Percentiles rank a stretch among this genome's conserved stretches.
Evolutionary conservation across 35 echinoderm and acorn worm species (phyloP).

Genomic region (Acanthaster planci): DNA sequence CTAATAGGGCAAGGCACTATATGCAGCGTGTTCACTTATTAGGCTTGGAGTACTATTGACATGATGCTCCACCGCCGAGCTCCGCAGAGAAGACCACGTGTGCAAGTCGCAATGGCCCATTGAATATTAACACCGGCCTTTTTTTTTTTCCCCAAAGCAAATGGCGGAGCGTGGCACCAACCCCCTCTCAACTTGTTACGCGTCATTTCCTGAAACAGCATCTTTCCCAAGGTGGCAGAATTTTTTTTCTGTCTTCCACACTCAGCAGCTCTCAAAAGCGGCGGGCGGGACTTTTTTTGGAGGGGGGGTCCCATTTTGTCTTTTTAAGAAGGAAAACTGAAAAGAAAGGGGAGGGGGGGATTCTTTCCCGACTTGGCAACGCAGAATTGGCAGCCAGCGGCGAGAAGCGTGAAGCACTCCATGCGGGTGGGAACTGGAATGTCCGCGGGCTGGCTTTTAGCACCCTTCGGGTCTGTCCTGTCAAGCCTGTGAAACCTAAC

Average conservation of each 20-base stretch:
- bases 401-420: slow-evolving; percentile 12
- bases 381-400: neutral
- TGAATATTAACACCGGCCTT: slow-evolving; percentile 15
- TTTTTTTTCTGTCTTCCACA: neutral
- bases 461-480: neutral
- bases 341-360: neutral
- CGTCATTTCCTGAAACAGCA: slow-evolving; percentile 15
- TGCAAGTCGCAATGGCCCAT: slow-evolving; percentile 13
- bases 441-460: neutral
- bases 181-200: slow-evolving; percentile 27
- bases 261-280: slow-evolving; percentile 2
- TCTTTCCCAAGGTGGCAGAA: slow-evolving; percentile 7
- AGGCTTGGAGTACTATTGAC: slow-evolving; percentile 19
- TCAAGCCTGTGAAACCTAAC: slow-evolving; percentile 20
- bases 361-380: slow-evolving; percentile 16
- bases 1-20: slow-evolving; percentile 29
- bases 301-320: neutral
- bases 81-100: neutral
- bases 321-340: neutral
- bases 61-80: slow-evolving; percentile 8
- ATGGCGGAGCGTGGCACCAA: slow-evolving; percentile 12
- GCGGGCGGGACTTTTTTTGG: neutral
- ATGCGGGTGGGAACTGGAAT: neutral
- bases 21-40: neutral
- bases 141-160: slow-evolving; percentile 33